Base-by-base conservation (phyloP, 92 coral and sea anemone species). In the Anthopleura xanthogrammica region DNA sequence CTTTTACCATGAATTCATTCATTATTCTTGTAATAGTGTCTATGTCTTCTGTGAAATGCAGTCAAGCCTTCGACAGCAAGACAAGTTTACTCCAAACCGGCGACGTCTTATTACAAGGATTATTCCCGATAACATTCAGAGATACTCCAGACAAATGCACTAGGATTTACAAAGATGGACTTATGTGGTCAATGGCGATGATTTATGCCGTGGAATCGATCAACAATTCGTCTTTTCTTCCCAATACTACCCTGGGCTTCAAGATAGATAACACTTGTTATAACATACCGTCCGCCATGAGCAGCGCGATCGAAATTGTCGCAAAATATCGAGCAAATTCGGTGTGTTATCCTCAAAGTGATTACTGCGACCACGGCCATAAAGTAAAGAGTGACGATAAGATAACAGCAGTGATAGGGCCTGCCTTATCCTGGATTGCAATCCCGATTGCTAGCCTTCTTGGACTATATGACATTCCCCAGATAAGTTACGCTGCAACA, bases 321-420 rank as follows among this genome's bases (percentile, higher is more conserved):
- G 93, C 99, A 39, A 89, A 92, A 84, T 88, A 97, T 78, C 90
- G 99, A 6, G 95, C 98, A 1, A 89, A 90, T 76, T 94, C 98
- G 64, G 87, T 92, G 16, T 97, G 99, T 83, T 85, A 85, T 20
- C 87, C 88, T 7, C 87, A 82, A 48, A 88, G 88, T 22, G 80
- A 88, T 43, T 86, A 90, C 78, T 95, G 98, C 80, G 82, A 77
- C 54, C 68, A 75, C 40, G 29, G 41, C 24, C 71, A 66, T 13
- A 19, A 16, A 17, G 82, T 84, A 12, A 79, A 52, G 42, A 66
- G 58, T 14, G 39, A 71, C 39, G 76, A 77, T 57, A 87, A 76
- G 57, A 83, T 92, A 17, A 82, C 93, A 2, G 95, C 98, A 0
- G 95, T 97, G 13, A 92, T 97, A 39, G 99, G 99, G 13, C 99